Evolutionary conservation across 2,113 vertebrate species (phyloP).

Genomic region (Chaetodon auriga): DNA sequence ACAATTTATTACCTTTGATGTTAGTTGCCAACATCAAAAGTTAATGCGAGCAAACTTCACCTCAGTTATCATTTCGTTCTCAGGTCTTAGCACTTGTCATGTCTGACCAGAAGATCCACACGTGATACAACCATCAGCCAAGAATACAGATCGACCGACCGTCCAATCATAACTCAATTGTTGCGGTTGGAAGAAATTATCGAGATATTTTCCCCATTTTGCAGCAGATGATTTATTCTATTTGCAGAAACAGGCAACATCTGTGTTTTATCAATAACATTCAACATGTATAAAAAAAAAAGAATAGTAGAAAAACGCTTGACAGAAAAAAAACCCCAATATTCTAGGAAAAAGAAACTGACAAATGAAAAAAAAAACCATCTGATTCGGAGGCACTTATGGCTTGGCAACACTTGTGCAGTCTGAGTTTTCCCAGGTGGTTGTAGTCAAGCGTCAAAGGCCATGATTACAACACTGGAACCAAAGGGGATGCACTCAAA

Average conservation of each 20-base stretch:
- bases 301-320: constrained; percentile 64
- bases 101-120: constrained; percentile 42
- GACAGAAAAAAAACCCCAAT: constrained; percentile 62
- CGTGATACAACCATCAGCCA: constrained; percentile 52
- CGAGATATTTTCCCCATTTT: constrained; percentile 69
- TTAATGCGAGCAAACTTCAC: constrained; percentile 12
- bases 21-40: constrained; percentile 28
- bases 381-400: constrained; percentile 73
- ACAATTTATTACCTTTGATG: neutral
- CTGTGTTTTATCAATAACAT: constrained; percentile 83
- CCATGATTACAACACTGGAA: constrained; percentile 63
- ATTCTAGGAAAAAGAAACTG: constrained; percentile 68
- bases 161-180: constrained; percentile 54
- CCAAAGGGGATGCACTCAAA: constrained; percentile 58
- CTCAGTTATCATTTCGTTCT: constrained; percentile 33
- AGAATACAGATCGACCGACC: constrained; percentile 30
- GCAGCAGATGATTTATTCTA: constrained; percentile 80
- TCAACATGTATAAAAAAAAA: constrained; percentile 78
- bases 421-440: constrained; percentile 78
- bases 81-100: constrained; percentile 6
- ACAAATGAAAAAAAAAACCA: constrained; percentile 62
- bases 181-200: constrained; percentile 70
- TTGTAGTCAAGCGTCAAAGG: constrained; percentile 77
- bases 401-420: constrained; percentile 68
- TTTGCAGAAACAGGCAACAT: constrained; percentile 82